Evolutionary conservation across 1,140 invertebrate species (phyloP), one percentile per base, ranked within the genome.

Genomic region (Cherax quadricarinatus): DNA sequence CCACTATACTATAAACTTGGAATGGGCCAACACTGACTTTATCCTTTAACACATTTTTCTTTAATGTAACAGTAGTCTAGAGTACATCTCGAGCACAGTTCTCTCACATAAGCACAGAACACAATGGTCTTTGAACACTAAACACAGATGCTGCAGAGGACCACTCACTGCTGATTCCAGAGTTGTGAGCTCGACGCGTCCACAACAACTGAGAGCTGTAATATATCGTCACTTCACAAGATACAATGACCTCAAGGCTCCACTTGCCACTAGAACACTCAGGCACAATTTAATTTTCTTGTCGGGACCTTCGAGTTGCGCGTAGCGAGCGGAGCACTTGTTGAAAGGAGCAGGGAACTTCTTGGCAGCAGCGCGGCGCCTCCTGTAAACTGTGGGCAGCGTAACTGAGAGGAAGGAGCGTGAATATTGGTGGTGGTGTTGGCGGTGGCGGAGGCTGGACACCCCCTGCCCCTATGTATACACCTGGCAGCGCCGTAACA

Each of bases 181-280:
- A 41, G 30, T 16, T 60, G 16, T 60, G 57, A 60, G 57, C 57
- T 60, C 16, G 57, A 60, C 57, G 1, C 16, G 57, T 60, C 66
- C 66, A 70, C 66, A 41, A 41, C 30, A 41, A 41, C 30, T 41
- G 30, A 41, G 30, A 41, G 30, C 30, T 41, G 30, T 41, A 41
- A 41, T 41, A 41, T 41, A 41, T 41, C 70, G 7, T n/a, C 70
- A 75, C 70, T 75, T 75, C 70, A 75, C 70, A 10, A 75, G 30
- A 75, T 30, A 75, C 70, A 75, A 75, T 75, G 70, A 75, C 70
- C 70, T 30, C n/a, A 75, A 75, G n/a, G 70, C n/a, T 75, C 14
- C 24, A 30, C 24, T 75, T 75, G 70, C 70, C 70, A 75, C n/a
- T 30, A 75, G 7, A 6, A 75, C 9, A 30, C 70, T n/a, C 70